Base-by-base conservation (phyloP, 2,888 invertebrate genomes). In the Cotesia congregata region DNA sequence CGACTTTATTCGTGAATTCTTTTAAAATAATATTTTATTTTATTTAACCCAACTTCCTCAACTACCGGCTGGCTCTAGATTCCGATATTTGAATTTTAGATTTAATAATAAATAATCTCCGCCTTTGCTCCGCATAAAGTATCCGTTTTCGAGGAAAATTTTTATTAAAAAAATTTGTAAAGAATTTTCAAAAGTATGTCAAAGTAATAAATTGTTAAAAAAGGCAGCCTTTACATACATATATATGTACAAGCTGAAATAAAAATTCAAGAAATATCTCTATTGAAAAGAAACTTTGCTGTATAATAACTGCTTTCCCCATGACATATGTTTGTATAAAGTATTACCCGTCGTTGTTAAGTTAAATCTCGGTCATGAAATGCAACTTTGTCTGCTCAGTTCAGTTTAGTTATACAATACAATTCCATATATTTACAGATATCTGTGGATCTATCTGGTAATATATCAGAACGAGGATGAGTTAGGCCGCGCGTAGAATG, bases 401-500 rank as follows among this genome's bases (percentile, higher is more conserved):
- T 15, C n/a, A 62, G 17, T 62, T 62, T 62, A 17, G 30, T 38
- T 65, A 38, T 65, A 30, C 38, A 50, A 65, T 65, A 65, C 65
- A 65, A 9, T 62, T 6, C 15, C 62, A 30, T 30, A 50, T 50
- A 50, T 50, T 12, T 50, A 50, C 50, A 50, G 12, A 50, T 12
- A 65, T 30, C 7, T 30, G 20, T 65, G 30, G 30, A 65, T 65
- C 65, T 30, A 65, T 65, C 65, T 30, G 65, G 65, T 38, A 15
- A 59, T 67, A 73, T 73, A 73, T 73, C 17, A 67, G 38, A 30
- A 0, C 0, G 30, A 30, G 15, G 20, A 73, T 59, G 59, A 73
- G 65, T 62, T 59, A 41, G 65, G 17, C 50, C 39, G 40, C 50
- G 67, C 60, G 65, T 50, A 67, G 73, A 73, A 73, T 73, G 67